Base-by-base conservation (phyloP, 2,113 vertebrate genomes). In the Ammospiza caudacuta region DNA sequence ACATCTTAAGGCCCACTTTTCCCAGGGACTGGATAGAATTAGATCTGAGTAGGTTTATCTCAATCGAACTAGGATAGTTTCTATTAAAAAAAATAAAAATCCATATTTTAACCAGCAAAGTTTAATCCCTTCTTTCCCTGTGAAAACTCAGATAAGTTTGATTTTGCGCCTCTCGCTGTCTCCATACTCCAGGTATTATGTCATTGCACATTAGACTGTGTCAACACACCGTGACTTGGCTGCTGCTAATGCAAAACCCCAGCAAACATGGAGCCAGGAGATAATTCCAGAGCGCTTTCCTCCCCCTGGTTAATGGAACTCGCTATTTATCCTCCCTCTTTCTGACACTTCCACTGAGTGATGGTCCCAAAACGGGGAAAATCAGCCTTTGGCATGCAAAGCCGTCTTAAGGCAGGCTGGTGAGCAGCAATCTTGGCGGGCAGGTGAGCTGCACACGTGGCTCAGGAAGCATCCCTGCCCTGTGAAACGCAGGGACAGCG, bases 61-160 rank as follows among this genome's bases (percentile, higher is more conserved):
- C 97, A 95, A 96, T 95, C 92, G 57, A 97, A 96, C 84, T 89
- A 87, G 82, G 69, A 82, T 88, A 79, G 91, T 88, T 94, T 77
- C 78, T 92, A 90, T 86, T 90, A 68, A 84, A 92, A 91, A 54
- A 90, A 57, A 57, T 33, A n/a, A 57, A n/a, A 90, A 87, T 83
- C 92, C 92, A 64, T 88, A 81, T 96, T 97, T 97, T 95, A 95
- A 96, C 55, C 84, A 97, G 89, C 68, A 68, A 95, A 93, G 89
- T 97, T 96, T 95, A 96, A 97, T 97, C 89, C 79, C 94, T 95
- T 97, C 87, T 96, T 95, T 96, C 94, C 70, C 94, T 91, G 78
- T 74, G 84, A 97, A 97, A 97, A 95, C 92, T 97, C 85, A 97
- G 94, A 94, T 92, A 92, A 95, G 89, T 97, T 95, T 95, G 92